These are phyloP conservation scores for Macrophya alboannulata DNA, from an alignment of 2,888 invertebrate species.

Conservation along the genomic window DNA sequence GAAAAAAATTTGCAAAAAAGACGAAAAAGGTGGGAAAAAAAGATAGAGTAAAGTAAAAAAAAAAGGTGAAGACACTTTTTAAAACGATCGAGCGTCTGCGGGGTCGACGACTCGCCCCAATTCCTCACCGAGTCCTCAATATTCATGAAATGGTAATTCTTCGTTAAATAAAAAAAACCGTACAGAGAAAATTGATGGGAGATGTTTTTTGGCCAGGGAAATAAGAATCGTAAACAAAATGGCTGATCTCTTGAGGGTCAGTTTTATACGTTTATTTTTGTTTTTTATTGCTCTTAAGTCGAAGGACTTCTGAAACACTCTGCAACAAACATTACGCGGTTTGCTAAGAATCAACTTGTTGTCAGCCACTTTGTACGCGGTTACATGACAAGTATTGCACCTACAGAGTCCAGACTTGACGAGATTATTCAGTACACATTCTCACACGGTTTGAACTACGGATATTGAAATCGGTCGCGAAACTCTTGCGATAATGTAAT, in stretches of 20 bases:
- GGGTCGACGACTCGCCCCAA: constrained; percentile 26
- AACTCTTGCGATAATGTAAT: not conserved
- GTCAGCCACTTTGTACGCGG: not conserved
- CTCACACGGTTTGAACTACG: not conserved
- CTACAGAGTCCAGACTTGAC: not conserved
- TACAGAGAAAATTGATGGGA: not conserved
- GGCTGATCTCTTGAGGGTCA: not conserved
- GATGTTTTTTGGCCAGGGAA: not conserved
- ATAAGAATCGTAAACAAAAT: constrained; percentile 3
- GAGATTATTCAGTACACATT: not conserved
- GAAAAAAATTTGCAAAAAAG: not conserved
- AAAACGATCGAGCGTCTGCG: constrained; percentile 2
- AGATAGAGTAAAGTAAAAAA: not conserved
- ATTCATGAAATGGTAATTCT: constrained; percentile 24
- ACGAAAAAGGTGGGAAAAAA: not conserved
- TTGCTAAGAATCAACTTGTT: not conserved
- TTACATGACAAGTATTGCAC: not conserved
- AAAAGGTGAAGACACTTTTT: not conserved
- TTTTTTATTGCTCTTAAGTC: not conserved
- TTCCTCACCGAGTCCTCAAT: not conserved
- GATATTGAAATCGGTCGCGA: not conserved
- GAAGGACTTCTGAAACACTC: not conserved
- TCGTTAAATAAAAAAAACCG: not conserved
- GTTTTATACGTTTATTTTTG: not conserved
- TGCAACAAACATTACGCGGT: not conserved